phyloP scores from a whole-genome alignment of 2,797 vertebrate genomes.

The Hirundo rustica region DNA sequence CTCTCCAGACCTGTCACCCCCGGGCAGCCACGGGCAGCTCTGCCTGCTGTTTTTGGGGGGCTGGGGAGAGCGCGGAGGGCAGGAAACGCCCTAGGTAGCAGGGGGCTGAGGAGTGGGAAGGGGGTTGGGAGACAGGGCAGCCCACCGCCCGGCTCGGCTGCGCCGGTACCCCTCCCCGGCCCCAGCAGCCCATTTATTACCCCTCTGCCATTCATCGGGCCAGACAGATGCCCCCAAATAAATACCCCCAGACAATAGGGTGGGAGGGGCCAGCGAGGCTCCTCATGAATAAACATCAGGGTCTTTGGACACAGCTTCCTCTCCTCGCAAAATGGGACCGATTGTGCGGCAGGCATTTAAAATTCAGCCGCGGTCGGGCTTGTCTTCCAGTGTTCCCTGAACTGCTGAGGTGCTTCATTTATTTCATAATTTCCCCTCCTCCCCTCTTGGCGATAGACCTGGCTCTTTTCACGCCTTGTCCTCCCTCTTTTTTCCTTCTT shows the following conservation, averaged over 20 bases:
- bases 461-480: constrained; percentile 57
- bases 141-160: background rate
- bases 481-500: constrained; percentile 48
- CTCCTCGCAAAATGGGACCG: constrained; percentile 47
- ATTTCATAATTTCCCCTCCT: constrained; percentile 58
- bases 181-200: constrained; percentile 61
- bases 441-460: constrained; percentile 20
- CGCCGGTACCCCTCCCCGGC: background rate
- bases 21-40: background rate
- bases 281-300: constrained; percentile 68
- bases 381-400: constrained; percentile 52
- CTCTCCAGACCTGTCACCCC: background rate
- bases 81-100: background rate
- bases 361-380: constrained; percentile 60
- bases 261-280: constrained; percentile 34
- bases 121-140: background rate
- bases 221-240: constrained; percentile 68
- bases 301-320: constrained; percentile 66
- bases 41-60: background rate
- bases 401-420: constrained; percentile 60
- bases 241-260: constrained; percentile 68
- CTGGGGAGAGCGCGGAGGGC: fast-evolving
- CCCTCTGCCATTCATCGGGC: constrained; percentile 44
- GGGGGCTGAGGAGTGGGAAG: background rate
- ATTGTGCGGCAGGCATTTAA: constrained; percentile 68